These are phyloP conservation scores for Triplophysa dalaica DNA, from an alignment of 2,113 vertebrate species.

Conservation along the genomic window DNA sequence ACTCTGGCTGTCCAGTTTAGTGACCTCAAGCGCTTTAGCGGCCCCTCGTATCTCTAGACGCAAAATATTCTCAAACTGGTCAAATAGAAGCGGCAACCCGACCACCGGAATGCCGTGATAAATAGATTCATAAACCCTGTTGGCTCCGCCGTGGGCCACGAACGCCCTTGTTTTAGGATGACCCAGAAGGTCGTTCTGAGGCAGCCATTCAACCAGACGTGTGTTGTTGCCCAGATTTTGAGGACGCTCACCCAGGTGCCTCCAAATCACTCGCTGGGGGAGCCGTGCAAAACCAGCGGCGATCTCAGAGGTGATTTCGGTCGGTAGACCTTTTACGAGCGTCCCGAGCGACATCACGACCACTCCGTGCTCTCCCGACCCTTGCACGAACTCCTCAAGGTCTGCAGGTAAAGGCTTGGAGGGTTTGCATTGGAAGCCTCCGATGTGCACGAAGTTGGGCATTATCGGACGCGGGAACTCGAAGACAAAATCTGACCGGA, in stretches of 20 bases:
- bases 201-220: slow-evolving; percentile 69
- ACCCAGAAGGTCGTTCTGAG: slow-evolving; percentile 75
- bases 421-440: slow-evolving; percentile 74
- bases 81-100: slow-evolving; percentile 70
- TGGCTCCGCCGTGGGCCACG: slow-evolving; percentile 70
- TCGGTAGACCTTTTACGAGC: slow-evolving; percentile 64
- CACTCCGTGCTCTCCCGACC: slow-evolving; percentile 73
- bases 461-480: slow-evolving; percentile 72
- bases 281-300: slow-evolving; percentile 71
- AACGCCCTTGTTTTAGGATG: slow-evolving; percentile 71
- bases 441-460: slow-evolving; percentile 74
- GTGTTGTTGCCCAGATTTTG: slow-evolving; percentile 72
- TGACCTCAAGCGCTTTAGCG: slow-evolving; percentile 62
- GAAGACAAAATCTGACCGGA: slow-evolving; percentile 74
- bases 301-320: slow-evolving; percentile 67
- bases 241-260: slow-evolving; percentile 61
- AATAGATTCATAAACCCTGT: slow-evolving; percentile 73
- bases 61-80: slow-evolving; percentile 72
- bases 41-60: slow-evolving; percentile 67
- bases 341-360: slow-evolving; percentile 75
- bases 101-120: slow-evolving; percentile 71
- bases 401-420: slow-evolving; percentile 66
- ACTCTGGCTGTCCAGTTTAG: slow-evolving; percentile 57
- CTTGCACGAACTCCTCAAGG: slow-evolving; percentile 72
- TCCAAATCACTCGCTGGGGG: slow-evolving; percentile 76